These are phyloP conservation scores for Eriocheir sinensis DNA, from an alignment of 1,140 invertebrate species.

Conservation along the genomic window DNA sequence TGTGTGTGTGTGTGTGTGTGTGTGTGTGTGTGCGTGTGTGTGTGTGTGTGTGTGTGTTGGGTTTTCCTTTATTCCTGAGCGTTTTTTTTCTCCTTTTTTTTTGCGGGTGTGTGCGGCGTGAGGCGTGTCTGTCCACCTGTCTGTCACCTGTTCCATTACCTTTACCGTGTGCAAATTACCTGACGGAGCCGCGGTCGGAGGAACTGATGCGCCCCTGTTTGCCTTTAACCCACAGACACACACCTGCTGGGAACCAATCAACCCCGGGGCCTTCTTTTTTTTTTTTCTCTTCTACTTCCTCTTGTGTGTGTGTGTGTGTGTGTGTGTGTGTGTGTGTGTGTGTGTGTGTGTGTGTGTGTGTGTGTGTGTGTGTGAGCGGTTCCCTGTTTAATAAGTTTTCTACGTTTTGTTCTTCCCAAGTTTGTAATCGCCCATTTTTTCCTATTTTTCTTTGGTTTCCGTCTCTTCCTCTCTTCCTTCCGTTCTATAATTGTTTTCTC, in stretches of 20 bases:
- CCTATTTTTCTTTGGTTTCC: too few relatives aligned
- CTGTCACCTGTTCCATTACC: neutral
- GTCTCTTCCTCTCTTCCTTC: too few relatives aligned
- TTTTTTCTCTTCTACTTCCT: neutral
- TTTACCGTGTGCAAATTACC: slow-evolving; percentile 12
- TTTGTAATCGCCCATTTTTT: too few relatives aligned
- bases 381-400: too few relatives aligned
- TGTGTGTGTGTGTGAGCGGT: slow-evolving; percentile 32
- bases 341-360: slow-evolving; percentile 50
- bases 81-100: neutral
- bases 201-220: neutral
- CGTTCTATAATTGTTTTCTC: too few relatives aligned
- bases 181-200: neutral
- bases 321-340: slow-evolving; percentile 23
- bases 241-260: neutral
- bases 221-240: slow-evolving; percentile 13
- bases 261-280: neutral
- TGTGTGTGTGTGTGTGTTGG: too few relatives aligned
- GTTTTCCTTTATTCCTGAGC: neutral
- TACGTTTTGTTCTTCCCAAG: too few relatives aligned
- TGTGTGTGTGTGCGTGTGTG: too few relatives aligned
- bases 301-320: neutral
- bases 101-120: neutral
- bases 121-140: neutral
- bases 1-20: too few relatives aligned